These are phyloP conservation scores for Podocnemis expansa DNA, from an alignment of 2,113 vertebrate genomes.

Conservation along the genomic window DNA sequence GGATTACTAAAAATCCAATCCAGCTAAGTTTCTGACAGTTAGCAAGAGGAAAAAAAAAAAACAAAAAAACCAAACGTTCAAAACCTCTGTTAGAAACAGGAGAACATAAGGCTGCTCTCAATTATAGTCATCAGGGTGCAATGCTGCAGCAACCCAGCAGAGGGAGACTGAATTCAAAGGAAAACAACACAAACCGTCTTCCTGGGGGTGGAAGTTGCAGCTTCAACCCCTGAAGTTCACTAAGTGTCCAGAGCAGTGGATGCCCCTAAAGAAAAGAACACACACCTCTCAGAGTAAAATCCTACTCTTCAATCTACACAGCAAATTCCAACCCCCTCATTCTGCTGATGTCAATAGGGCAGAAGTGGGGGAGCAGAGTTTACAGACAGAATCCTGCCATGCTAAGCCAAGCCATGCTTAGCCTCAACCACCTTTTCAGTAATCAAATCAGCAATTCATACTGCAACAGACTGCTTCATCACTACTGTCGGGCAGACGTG, in stretches of 20 bases:
- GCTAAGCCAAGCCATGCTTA: not conserved
- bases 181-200: not conserved
- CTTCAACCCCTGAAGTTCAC: not conserved
- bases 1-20: not conserved
- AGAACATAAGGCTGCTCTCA: accelerated
- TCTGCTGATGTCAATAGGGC: not conserved
- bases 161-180: not conserved
- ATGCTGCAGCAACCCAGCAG: not conserved
- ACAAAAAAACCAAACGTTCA: not conserved
- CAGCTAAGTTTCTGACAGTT: not conserved
- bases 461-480: not conserved
- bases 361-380: not conserved
- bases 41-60: too few relatives aligned
- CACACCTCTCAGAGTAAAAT: not conserved
- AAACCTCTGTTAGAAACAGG: not conserved
- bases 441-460: not conserved
- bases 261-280: not conserved
- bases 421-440: not conserved
- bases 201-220: not conserved
- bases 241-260: accelerated
- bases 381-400: not conserved
- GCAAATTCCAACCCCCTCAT: not conserved
- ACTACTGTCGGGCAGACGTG: not conserved
- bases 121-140: not conserved
- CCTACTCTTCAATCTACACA: not conserved